Evolutionary conservation across 2,113 vertebrate species (phyloP), one percentile per base, ranked within the genome.

Genomic region (Bostrychus sinensis): DNA sequence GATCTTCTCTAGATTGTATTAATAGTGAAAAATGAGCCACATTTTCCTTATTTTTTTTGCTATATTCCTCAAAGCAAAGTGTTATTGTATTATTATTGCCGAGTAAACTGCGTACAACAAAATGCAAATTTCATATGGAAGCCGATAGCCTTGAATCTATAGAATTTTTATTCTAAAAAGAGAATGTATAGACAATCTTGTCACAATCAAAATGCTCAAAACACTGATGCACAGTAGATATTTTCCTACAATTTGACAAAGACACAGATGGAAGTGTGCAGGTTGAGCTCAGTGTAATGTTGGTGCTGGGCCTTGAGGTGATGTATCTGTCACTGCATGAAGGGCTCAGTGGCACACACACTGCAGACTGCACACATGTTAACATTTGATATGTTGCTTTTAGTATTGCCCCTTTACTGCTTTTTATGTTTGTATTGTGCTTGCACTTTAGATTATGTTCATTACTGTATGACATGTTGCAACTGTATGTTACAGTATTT

Each of bases 151-250:
- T 89, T 91, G 87, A 90, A 87, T 84, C 81, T 82, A 75, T 80
- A 54, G 68, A 72, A 43, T 76, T 87, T 86, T 85, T 83, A 78
- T 80, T 73, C 73, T 82, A 46, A 71, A 75, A 86, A 76, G 66
- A 85, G 91, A 92, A 91, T 92, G 91, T 92, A 89, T 83, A 85
- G 91, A 91, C 90, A 92, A 91, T 92, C 91, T 83, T 86, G 86
- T 90, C 88, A 80, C 81, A 59, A 76, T 87, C 86, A 85, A 75
- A 66, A 75, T 62, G 12, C 55, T 70, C 38, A 64, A 55, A 65
- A 77, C 77, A 12, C 83, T 84, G 77, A 75, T 70, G 51, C 77
- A 70, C 69, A 75, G 78, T 77, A 62, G 66, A 86, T 66, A 59
- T 82, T 82, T 81, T 75, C 75, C 55, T 60, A 75, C 45, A 28